Percentiles rank a stretch among this genome's conserved stretches.
These are phyloP conservation scores for Sceliomorpha sp. DNA, from an alignment of 2,888 invertebrate genomes.

Conservation along the genomic window DNA sequence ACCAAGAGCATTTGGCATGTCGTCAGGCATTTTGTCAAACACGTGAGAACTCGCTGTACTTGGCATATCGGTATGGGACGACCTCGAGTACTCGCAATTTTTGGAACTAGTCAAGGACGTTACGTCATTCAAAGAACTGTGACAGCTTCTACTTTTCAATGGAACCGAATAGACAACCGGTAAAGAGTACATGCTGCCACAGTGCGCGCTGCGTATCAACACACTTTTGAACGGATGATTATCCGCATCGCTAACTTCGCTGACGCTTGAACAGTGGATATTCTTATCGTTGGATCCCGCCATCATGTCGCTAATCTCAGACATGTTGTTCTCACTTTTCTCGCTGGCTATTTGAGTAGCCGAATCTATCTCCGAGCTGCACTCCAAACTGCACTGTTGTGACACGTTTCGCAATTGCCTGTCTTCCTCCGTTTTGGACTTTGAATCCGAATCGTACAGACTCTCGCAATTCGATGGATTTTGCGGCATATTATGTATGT, in stretches of 20 bases:
- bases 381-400: slow-evolving; percentile 87
- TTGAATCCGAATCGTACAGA: slow-evolving; percentile 70
- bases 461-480: slow-evolving; percentile 53
- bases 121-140: slow-evolving; percentile 72
- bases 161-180: slow-evolving; percentile 59
- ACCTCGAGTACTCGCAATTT: slow-evolving; percentile 64
- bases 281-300: slow-evolving; percentile 55
- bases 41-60: slow-evolving; percentile 63
- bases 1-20: slow-evolving; percentile 52
- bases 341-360: slow-evolving; percentile 73
- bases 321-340: slow-evolving; percentile 73
- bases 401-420: slow-evolving; percentile 84
- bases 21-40: slow-evolving; percentile 61
- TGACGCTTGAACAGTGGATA: slow-evolving; percentile 57
- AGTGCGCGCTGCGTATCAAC: slow-evolving; percentile 64
- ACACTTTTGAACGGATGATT: slow-evolving; percentile 45
- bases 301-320: slow-evolving; percentile 70
- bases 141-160: slow-evolving; percentile 63
- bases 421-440: slow-evolving; percentile 69
- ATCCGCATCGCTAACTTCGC: slow-evolving; percentile 58
- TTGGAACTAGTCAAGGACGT: slow-evolving; percentile 66
- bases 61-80: slow-evolving; percentile 65
- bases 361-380: slow-evolving; percentile 82
- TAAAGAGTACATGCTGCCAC: slow-evolving; percentile 70
- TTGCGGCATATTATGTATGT: slow-evolving; percentile 43